Evolutionary conservation across 2,113 vertebrate genomes (phyloP), one percentile per base, ranked within the genome.

Genomic region (Xiphophorus maculatus): DNA sequence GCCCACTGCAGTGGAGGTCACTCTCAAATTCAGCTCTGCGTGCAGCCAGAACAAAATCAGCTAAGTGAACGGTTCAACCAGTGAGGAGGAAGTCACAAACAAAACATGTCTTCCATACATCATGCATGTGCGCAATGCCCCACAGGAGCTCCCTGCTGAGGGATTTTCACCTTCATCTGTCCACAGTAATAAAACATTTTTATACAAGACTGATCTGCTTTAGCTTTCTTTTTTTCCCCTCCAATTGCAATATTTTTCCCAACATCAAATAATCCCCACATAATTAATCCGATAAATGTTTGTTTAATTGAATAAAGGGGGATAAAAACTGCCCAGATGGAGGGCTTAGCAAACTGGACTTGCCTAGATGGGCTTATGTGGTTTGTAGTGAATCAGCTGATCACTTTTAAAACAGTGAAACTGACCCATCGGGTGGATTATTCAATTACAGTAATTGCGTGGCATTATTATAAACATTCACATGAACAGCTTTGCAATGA

Each of bases 211-310:
- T 48, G n/a, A 3, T 82, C 66, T 74, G 54, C 25, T 78, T 67
- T 44, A 63, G 15, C 35, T 28, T 73, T 66, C 74, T 40, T 71
- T 58, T 25, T 83, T 85, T 82, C 74, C 40, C 19, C 76, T 35
- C 61, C 19, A 62, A 27, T 87, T 88, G 51, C 80, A 89, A 86
- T 74, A 35, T 69, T 83, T 74, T 74, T 63, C 65, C 25, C 3
- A 0, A 83, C 73, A 88, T 86, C 80, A 48, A 48, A 25, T 58
- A 90, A 88, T 88, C 84, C 77, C 65, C 58, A 69, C 87, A 87
- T 86, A 89, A 89, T 89, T 76, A 91, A 90, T 93, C 88, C 75
- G 66, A 82, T 83, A 90, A 91, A 91, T 88, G 75, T 90, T 83
- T 51, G 48, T 77, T 81, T 91, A 92, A 92, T 93, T 85, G 87